Base-by-base conservation (phyloP, 1,140 invertebrate genomes). In the Diabrotica undecimpunctata region DNA sequence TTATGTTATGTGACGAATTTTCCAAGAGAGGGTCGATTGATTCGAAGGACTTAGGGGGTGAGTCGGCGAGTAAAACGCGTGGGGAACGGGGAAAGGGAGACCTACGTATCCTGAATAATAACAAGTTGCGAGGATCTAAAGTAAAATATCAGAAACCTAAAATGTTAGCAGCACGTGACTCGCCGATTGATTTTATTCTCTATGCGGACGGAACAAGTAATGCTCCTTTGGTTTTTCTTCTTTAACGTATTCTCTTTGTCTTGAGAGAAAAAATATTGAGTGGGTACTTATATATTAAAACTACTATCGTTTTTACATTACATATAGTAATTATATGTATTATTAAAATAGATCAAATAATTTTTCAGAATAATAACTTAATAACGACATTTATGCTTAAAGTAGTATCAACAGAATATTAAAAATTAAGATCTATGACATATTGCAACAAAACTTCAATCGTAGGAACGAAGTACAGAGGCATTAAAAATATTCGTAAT, bases 131-230 rank as follows among this genome's bases (percentile, higher is more conserved):
- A 55, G 64, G 63, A 56, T 54, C 69, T 68, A 78, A 74, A 78
- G 76, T 78, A 77, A 78, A 78, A 78, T 78, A 78, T 78, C 76
- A 77, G 72, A 78, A 78, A 78, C 73, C 74, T 72, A 77, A 77
- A 77, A 77, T 73, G 76, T 75, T 77, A 74, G 74, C 62, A 70
- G 76, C 76, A 76, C 76, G 76, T 78, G 76, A 77, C 76, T 70
- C 65, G 75, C 71, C 74, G 75, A 78, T 76, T 76, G 75, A 78
- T 78, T 77, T 78, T 76, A 77, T 77, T 78, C 75, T 46, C 5
- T 46, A 46, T 46, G 41, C 41, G 41, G n/a, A 46, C 5, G 41
- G 41, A 46, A 46, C 41, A 46, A 46, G 41, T 46, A n/a, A 46
- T 8, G 41, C 41, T n/a, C 8, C n/a, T 46, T 46, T 46, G 8